Evolutionary conservation across 2,113 vertebrate species (phyloP), one percentile per base, ranked within the genome.

Genomic region (Phalacrocorax aristotelis): DNA sequence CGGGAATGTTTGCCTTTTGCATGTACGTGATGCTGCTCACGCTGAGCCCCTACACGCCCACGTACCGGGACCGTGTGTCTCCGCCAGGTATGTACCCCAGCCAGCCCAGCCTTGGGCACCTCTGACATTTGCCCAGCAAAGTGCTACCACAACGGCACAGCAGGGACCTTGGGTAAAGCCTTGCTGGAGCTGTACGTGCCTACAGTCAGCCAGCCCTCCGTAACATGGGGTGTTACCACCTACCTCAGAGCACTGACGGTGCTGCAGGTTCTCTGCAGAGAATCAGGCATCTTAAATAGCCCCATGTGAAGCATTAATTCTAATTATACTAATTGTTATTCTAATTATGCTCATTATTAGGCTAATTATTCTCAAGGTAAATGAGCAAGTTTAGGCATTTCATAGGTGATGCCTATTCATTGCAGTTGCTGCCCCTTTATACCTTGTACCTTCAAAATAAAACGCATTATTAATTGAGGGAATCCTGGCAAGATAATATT

Each of bases 1-100:
- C 99, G 15, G 99, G 99, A 94, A 99, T 99, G 99, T 99, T 99
- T 97, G 98, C 98, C 21, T 98, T 99, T 68, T 99, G 99, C 97
- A 92, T 99, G 96, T 99, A 99, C 66, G 98, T 98, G 83, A 98
- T 99, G 96, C 98, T 99, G 97, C 98, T 99, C 97, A 99, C 99
- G 8, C 98, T 99, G 97, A 99, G 98, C 95, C 99, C 99, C 81
- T 99, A 99, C 93, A 98, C 98, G 7, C 99, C 99, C 3, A 99
- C 97, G 26, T 99, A 98, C 97, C 99, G 98, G 46, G 99, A 99
- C 88, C 98, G 98, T 5, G 99, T 99, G 94, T 99, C 99, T 95
- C 99, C 99, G 14, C 99, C 99, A 97, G 99, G 99, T 99, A 98
- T 48, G 98, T 97, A 26, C 32, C 32, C 23, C 70, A 18, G 57